Conservation (phyloP, 2,797 vertebrate species). For the Ambastaia sidthimunki region DNA sequence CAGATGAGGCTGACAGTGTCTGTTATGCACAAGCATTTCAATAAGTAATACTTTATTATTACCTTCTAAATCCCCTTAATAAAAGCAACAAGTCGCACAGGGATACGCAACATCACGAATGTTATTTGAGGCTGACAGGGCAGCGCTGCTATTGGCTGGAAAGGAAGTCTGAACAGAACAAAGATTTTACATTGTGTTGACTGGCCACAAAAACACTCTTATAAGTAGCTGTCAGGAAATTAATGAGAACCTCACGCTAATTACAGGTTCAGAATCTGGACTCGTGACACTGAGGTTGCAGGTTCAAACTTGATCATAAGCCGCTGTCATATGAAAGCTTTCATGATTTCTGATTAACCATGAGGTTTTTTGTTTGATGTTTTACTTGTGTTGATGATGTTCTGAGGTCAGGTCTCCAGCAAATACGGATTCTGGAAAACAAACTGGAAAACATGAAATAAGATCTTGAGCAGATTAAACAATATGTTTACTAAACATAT, state of each 20-base stretch:
- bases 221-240: neutral
- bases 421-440: too few species aligned
- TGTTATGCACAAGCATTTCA: constrained; percentile 47
- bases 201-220: constrained; percentile 25
- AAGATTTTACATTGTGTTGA: neutral
- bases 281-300: neutral
- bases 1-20: constrained; percentile 14
- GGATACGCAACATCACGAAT: constrained; percentile 45
- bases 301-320: neutral
- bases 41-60: constrained; percentile 55
- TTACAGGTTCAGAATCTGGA: neutral
- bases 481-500: too few species aligned
- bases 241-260: neutral
- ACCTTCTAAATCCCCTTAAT: constrained; percentile 58
- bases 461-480: too few species aligned
- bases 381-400: neutral
- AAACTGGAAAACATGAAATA: too few species aligned
- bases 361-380: too few species aligned
- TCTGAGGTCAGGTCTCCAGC: neutral
- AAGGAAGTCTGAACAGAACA: constrained; percentile 7
- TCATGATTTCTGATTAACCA: neutral
- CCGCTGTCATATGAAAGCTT: neutral
- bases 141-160: constrained; percentile 13
- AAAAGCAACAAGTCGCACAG: constrained; percentile 40
- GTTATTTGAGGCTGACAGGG: constrained; percentile 35